Evolutionary conservation across 1,140 invertebrate species (phyloP).

Genomic region (Melanaphis sacchari): DNA sequence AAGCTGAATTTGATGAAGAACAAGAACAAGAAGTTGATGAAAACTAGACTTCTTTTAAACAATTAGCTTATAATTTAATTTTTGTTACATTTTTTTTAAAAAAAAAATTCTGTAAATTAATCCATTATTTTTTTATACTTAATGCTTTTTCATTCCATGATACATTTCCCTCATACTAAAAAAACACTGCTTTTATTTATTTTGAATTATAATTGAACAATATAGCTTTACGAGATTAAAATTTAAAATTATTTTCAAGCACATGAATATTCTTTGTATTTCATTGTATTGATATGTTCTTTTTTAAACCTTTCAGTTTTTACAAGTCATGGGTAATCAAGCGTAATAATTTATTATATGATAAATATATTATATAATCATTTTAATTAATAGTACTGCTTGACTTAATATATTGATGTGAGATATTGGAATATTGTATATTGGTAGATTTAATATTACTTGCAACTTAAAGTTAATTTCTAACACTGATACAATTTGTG

Average conservation of each 20-base stretch:
- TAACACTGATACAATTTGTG: no score
- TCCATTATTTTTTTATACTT: constrained; percentile 54
- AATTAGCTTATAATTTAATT: constrained; percentile 43
- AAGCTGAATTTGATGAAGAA: constrained; percentile 73
- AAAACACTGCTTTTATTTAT: constrained; percentile 49
- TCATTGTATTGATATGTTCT: not conserved
- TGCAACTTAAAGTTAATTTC: no score
- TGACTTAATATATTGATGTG: no score
- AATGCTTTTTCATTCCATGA: constrained; percentile 54
- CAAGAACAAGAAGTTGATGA: constrained; percentile 66
- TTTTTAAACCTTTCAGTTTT: constrained; percentile 32
- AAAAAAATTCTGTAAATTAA: constrained; percentile 52
- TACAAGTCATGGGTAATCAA: not conserved
- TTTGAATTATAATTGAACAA: constrained; percentile 56
- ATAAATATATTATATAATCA: not conserved
- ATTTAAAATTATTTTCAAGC: constrained; percentile 50
- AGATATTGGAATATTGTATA: no score
- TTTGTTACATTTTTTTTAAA: constrained; percentile 49
- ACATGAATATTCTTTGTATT: constrained; percentile 26
- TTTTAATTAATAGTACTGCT: not conserved
- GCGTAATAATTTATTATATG: not conserved
- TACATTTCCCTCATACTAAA: constrained; percentile 51
- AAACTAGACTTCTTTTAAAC: constrained; percentile 50
- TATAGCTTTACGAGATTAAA: constrained; percentile 55
- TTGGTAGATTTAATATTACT: no score